Conservation (phyloP, 2,113 vertebrate genomes). For the Sebastes schlegelii region DNA sequence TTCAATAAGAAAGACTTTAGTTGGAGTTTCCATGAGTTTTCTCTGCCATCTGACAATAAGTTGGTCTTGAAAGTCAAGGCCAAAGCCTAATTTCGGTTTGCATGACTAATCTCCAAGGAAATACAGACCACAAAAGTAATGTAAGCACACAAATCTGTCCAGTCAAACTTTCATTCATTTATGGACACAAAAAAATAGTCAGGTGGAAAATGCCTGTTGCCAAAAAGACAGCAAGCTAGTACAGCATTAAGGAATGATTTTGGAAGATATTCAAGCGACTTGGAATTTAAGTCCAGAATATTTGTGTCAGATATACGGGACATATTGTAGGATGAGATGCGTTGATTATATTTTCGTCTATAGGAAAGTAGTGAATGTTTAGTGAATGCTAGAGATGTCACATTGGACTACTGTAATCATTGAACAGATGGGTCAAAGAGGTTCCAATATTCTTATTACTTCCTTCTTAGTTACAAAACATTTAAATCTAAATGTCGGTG, state of each 20-base stretch:
- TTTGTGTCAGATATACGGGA: neutral
- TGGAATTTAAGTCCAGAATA: neutral
- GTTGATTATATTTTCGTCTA: too few species aligned
- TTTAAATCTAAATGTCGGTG: too few species aligned
- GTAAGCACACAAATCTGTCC: neutral
- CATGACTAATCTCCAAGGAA: neutral
- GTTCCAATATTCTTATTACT: neutral
- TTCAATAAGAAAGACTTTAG: conserved; percentile 21
- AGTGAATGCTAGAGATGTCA: neutral
- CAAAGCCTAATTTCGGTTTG: neutral
- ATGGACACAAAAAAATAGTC: neutral
- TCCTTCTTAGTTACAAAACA: too few species aligned
- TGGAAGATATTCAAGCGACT: neutral
- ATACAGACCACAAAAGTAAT: neutral
- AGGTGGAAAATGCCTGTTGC: neutral
- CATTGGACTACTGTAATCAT: neutral
- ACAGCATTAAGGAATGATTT: neutral
- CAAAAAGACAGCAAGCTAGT: neutral
- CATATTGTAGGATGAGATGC: neutral
- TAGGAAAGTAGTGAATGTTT: too few species aligned
- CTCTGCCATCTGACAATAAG: neutral
- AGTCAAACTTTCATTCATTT: neutral
- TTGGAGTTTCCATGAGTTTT: neutral
- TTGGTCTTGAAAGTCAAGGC: neutral
- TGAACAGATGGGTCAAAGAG: neutral